Conservation (phyloP, 2,888 invertebrate species). For the Ophion obscuratus region DNA sequence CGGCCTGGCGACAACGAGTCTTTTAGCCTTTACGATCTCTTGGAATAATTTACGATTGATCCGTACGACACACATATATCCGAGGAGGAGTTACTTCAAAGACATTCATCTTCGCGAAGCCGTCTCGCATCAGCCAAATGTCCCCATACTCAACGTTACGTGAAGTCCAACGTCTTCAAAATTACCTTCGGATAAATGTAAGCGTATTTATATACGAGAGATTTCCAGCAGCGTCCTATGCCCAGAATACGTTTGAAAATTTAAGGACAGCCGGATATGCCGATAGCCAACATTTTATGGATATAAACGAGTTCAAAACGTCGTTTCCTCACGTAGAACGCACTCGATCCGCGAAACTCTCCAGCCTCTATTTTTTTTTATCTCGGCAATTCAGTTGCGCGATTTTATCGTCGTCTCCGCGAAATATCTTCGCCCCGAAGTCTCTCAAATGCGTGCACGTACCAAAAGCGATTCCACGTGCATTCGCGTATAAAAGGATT, state of each 20-base stretch:
- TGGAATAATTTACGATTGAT: conserved; percentile 76
- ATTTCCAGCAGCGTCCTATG: background rate
- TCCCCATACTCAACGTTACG: background rate
- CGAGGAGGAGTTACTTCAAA: background rate
- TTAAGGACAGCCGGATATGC: background rate
- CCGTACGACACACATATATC: background rate
- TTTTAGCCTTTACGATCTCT: conserved; percentile 75
- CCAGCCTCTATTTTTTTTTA: background rate
- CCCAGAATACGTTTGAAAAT: background rate
- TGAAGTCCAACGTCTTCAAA: background rate
- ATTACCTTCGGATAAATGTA: background rate
- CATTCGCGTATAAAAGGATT: background rate
- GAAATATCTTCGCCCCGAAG: background rate
- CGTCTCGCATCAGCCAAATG: background rate
- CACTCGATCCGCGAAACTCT: background rate
- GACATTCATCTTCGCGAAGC: background rate
- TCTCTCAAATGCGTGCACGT: background rate
- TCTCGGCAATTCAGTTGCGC: conserved; percentile 17
- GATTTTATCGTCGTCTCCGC: conserved; percentile 14
- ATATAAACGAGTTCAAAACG: background rate
- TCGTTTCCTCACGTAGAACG: background rate
- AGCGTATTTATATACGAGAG: background rate
- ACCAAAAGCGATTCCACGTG: background rate
- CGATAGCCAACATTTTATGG: too few relatives aligned
- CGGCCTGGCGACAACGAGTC: conserved; percentile 72